These are phyloP conservation scores for Bos javanicus DNA, from an alignment of 2,113 vertebrate species.

Conservation along the genomic window DNA sequence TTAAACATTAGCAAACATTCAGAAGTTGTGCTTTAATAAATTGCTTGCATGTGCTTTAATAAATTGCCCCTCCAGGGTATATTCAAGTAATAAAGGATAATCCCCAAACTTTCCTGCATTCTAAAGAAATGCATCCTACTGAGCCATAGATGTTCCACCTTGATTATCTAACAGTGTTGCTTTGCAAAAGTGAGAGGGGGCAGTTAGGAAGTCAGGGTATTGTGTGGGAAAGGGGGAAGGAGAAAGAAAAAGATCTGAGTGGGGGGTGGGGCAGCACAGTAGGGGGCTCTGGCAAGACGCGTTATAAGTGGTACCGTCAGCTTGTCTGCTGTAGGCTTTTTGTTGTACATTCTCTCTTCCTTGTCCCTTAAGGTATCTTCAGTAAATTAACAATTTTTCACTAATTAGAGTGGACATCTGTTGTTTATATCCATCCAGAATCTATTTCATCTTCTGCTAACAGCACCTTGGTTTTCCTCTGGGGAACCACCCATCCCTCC, in stretches of 20 bases:
- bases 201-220: neutral
- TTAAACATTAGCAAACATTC: neutral
- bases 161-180: neutral
- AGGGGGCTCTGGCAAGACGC: too few relatives aligned
- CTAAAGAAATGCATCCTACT: neutral
- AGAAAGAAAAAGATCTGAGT: neutral
- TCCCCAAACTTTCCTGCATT: neutral
- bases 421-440: neutral
- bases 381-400: conserved; percentile 6
- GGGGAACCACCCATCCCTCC: neutral
- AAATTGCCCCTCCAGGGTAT: neutral
- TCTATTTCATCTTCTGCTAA: conserved; percentile 22
- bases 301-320: fast-evolving
- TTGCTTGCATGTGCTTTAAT: neutral
- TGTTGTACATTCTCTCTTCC: neutral
- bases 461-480: conserved; percentile 23
- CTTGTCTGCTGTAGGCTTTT: neutral
- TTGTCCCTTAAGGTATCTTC: neutral
- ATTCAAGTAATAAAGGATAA: neutral
- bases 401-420: conserved; percentile 12
- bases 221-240: neutral
- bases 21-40: neutral
- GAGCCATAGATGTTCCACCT: neutral
- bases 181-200: neutral
- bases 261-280: neutral